Base-by-base conservation (phyloP, 2,113 vertebrate genomes). In the Sylvietta virens region DNA sequence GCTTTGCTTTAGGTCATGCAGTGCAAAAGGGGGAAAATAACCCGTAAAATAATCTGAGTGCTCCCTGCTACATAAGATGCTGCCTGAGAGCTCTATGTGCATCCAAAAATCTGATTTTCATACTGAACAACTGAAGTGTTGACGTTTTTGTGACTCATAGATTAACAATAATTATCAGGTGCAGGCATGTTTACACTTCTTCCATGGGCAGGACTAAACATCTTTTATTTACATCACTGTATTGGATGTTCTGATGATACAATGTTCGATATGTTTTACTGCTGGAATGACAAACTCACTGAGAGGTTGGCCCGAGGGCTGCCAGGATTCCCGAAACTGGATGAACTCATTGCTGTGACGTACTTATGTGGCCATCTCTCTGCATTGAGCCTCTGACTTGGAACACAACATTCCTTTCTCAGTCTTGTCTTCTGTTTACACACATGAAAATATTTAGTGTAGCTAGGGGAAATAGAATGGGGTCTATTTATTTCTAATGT, bases 331-430 rank as follows among this genome's bases (percentile, higher is more conserved):
- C 86, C 3, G 0, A 61, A 77, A 61, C 2, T 39, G 58, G 37
- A 14, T 82, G 62, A 91, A 24, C 62, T 82, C 81, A 21, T 21
- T 16, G 58, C 64, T 66, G 0, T 61, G 60, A 64, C 2, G 8
- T 7, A 27, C 0, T 0, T 13, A 1, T 6, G 16, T 33, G 56
- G 31, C 61, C 23, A 3, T 24, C 30, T 35, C 26, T 69, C 45
- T 74, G 31, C 19, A 2, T 0, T 1, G 7, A 33, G 24, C 15
- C 47, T 84, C 48, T 42, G 61, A 10, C 85, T 33, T 66, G 56
- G 58, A 82, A 44, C 48, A 53, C 62, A 66, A 2, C 4, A 2
- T 80, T 80, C 50, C 27, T 66, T 44, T 79, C 82, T 62, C 50
- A 33, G 21, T 50, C 70, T 60, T 53, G 18, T 51, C 87, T 95